Percentiles rank a stretch among this genome's conserved stretches.
phyloP scores from a whole-genome alignment of 1,140 invertebrate genomes.

The Drosophila takahashii region DNA sequence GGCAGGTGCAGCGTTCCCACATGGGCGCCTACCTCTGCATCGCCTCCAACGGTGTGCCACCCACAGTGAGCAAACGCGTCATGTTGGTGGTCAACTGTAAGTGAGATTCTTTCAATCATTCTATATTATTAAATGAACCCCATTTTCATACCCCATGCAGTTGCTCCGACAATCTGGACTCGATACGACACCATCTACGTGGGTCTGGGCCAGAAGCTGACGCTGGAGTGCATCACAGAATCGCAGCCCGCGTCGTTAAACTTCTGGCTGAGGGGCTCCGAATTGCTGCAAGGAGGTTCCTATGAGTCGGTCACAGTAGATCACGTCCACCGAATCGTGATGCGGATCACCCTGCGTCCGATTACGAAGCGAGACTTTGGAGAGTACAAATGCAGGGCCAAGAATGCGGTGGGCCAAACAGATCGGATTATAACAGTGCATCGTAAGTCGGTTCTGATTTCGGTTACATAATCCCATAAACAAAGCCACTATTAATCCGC shows the following conservation, averaged over 20 bases:
- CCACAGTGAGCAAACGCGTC: slow-evolving; percentile 91
- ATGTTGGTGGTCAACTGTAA: slow-evolving; percentile 91
- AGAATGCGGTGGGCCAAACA: slow-evolving; percentile 87
- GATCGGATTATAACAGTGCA: slow-evolving; percentile 87
- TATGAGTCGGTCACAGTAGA: slow-evolving; percentile 86
- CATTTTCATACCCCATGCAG: slow-evolving; percentile 62
- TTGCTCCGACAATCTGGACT: slow-evolving; percentile 87
- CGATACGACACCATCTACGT: slow-evolving; percentile 87
- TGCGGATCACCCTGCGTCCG: slow-evolving; percentile 86
- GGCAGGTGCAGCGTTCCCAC: slow-evolving; percentile 79
- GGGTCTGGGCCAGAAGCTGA: slow-evolving; percentile 86
- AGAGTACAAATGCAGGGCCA: slow-evolving; percentile 87
- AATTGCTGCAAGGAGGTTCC: slow-evolving; percentile 84
- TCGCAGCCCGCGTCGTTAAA: slow-evolving; percentile 87
- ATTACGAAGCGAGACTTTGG: slow-evolving; percentile 86
- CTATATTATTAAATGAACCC: background rate
- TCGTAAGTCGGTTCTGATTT: slow-evolving; percentile 80
- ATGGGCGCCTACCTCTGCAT: slow-evolving; percentile 86
- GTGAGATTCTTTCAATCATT: slow-evolving; percentile 80
- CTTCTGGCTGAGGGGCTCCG: slow-evolving; percentile 86
- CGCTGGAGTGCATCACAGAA: slow-evolving; percentile 86
- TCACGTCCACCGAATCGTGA: slow-evolving; percentile 86
- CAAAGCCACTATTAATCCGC: no score
- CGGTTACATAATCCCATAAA: background rate
- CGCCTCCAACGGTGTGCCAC: slow-evolving; percentile 91